Evolutionary conservation across 2,113 vertebrate genomes (phyloP).

Genomic region (Amphiprion ocellaris): DNA sequence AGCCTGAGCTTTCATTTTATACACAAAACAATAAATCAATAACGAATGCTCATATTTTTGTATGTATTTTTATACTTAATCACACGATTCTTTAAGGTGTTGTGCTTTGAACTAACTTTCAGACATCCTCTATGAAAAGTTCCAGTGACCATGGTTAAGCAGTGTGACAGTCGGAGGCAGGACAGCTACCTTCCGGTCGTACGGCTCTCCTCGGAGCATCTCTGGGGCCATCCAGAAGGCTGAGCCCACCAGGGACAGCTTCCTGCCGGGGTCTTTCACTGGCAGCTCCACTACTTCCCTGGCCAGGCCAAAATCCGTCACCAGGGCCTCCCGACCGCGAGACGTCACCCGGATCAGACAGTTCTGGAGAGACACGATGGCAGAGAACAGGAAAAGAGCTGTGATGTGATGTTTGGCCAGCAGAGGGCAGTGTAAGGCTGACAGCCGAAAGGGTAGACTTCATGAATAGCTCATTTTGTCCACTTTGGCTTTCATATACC

Average conservation of each 20-base stretch:
- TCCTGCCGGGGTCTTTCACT: conserved; percentile 84
- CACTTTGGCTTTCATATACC: background rate
- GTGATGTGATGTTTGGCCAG: conserved; percentile 34
- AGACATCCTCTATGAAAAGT: too few species aligned
- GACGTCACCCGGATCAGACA: conserved; percentile 87
- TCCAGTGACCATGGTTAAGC: too few species aligned
- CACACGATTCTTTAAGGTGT: too few species aligned
- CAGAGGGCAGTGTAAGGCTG: conserved; percentile 57
- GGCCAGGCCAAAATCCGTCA: conserved; percentile 91
- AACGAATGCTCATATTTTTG: too few species aligned
- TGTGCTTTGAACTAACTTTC: too few species aligned
- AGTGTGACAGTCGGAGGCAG: too few species aligned
- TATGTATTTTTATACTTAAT: too few species aligned
- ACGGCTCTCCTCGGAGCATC: conserved; percentile 91
- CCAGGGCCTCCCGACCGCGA: conserved; percentile 87
- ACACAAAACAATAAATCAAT: too few species aligned
- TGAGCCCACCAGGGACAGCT: conserved; percentile 90
- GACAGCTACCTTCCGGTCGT: conserved; percentile 87
- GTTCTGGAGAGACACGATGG: conserved; percentile 80
- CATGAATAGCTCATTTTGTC: background rate
- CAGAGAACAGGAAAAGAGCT: background rate
- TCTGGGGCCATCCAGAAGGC: conserved; percentile 95
- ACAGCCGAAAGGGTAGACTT: background rate
- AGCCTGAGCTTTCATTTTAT: too few species aligned
- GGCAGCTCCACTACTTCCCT: conserved; percentile 89